phyloP scores from a whole-genome alignment of 2,888 invertebrate species.

The Laothoe populi region DNA sequence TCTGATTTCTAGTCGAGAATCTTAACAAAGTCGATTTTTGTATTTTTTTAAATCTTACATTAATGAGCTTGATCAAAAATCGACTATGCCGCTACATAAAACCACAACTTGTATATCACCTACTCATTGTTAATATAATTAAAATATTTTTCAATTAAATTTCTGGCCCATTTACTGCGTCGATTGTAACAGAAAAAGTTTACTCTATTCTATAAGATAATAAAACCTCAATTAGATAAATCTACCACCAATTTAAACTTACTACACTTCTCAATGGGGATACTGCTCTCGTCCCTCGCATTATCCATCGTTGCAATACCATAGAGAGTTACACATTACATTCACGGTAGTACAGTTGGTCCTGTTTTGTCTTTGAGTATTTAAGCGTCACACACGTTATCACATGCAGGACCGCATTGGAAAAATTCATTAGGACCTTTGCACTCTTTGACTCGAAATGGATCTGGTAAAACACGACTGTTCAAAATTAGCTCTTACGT shows the following conservation, averaged over 20 bases:
- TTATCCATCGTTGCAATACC: constrained; percentile 45
- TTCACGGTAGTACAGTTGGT: constrained; percentile 46
- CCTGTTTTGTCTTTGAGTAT: constrained; percentile 39
- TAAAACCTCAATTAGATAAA: neutral
- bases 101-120: too few relatives aligned
- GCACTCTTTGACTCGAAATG: constrained; percentile 7
- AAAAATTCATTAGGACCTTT: constrained; percentile 36
- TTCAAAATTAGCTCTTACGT: too few relatives aligned
- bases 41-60: too few relatives aligned
- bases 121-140: too few relatives aligned
- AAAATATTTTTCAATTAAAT: too few relatives aligned
- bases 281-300: constrained; percentile 15
- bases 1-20: too few relatives aligned
- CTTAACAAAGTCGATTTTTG: too few relatives aligned
- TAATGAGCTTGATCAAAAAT: too few relatives aligned
- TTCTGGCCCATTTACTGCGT: too few relatives aligned
- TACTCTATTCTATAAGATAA: neutral
- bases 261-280: constrained; percentile 22
- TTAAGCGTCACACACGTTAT: constrained; percentile 46
- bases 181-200: too few relatives aligned
- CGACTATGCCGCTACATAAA: too few relatives aligned
- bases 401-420: constrained; percentile 42
- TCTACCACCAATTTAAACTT: neutral
- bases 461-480: neutral
- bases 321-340: constrained; percentile 44